Conservation (phyloP, 2,113 vertebrate genomes). For the Tachycineta bicolor region DNA sequence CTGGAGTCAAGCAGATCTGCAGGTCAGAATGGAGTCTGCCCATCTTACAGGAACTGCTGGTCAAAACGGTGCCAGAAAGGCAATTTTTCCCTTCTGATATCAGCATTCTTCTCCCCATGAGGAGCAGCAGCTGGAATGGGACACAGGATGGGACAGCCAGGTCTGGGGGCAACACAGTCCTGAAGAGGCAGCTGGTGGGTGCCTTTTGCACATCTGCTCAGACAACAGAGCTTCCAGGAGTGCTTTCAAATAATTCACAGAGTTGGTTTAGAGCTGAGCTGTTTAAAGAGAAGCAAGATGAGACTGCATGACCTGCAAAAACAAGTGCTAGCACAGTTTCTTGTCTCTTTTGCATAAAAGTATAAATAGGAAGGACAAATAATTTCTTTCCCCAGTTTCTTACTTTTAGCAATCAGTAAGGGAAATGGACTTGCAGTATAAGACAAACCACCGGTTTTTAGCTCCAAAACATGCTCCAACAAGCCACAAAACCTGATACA, state of each 20-base stretch:
- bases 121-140: accelerated
- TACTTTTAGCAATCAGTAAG: not conserved
- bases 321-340: not conserved
- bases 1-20: not conserved
- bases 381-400: not conserved
- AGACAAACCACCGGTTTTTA: not conserved
- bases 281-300: not conserved
- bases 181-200: accelerated
- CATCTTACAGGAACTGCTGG: not conserved
- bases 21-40: not conserved
- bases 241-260: not conserved
- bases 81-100: not conserved
- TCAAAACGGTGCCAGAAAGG: not conserved
- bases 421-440: not conserved
- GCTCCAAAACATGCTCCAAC: not conserved
- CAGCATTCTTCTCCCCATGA: accelerated
- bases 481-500: not conserved
- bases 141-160: not conserved
- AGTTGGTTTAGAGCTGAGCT: not conserved
- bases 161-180: accelerated
- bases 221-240: not conserved
- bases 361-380: not conserved
- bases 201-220: not conserved
- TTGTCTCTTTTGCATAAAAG: not conserved
- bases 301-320: not conserved